A percentile compares a stretch with the other conserved stretches of the same genome.
Conservation (phyloP, 92 coral and sea anemone species). For the Heteractis magnifica region DNA sequence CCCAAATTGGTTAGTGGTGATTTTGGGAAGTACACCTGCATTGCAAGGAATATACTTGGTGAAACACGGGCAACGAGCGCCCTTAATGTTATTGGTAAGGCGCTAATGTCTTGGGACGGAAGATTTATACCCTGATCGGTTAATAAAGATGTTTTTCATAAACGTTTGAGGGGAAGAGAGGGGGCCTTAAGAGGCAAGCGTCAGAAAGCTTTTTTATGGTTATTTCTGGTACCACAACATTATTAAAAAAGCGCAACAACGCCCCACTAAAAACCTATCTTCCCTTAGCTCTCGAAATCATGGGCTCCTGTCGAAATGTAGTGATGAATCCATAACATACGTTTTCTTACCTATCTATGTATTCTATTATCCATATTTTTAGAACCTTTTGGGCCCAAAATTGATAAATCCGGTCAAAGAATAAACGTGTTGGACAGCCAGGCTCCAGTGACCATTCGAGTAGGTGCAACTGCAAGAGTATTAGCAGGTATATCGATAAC, state of each 20-base stretch:
- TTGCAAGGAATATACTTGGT: slow-evolving; percentile 57
- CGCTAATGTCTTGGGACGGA: neutral
- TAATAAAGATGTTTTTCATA: neutral
- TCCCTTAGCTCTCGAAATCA: too few species aligned
- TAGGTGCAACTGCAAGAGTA: slow-evolving; percentile 29
- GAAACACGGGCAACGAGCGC: slow-evolving; percentile 31
- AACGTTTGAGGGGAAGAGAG: neutral
- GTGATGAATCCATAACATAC: too few species aligned
- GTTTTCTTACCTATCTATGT: too few species aligned
- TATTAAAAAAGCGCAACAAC: too few species aligned
- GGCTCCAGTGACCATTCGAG: slow-evolving; percentile 25
- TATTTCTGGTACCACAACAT: too few species aligned
- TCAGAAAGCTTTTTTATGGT: too few species aligned
- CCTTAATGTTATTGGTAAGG: slow-evolving; percentile 53
- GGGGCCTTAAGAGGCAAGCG: too few species aligned
- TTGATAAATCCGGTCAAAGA: slow-evolving; percentile 29
- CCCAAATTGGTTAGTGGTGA: slow-evolving; percentile 40
- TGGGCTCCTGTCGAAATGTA: too few species aligned
- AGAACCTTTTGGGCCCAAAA: slow-evolving; percentile 58
- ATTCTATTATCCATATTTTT: neutral
- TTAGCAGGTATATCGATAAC: slow-evolving; percentile 33
- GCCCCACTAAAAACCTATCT: too few species aligned
- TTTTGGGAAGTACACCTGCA: slow-evolving; percentile 67
- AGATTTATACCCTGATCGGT: neutral
- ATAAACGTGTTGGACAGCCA: slow-evolving; percentile 23